Conservation (phyloP, 92 coral and sea anemone species). For the Scolanthus callimorphus region DNA sequence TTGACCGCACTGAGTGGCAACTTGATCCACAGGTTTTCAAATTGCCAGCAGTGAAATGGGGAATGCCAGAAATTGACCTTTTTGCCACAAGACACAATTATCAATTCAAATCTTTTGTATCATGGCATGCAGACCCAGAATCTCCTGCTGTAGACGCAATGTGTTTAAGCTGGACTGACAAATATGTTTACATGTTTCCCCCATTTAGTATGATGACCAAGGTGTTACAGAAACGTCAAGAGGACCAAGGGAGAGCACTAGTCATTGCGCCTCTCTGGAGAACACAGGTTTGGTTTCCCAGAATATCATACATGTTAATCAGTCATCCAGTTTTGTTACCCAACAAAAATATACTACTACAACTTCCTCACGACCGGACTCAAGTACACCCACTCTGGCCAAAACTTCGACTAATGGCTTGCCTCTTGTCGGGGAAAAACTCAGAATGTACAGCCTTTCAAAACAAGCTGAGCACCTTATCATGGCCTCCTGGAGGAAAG, state of each 20-base stretch:
- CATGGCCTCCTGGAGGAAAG: slow-evolving; percentile 22
- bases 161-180: slow-evolving; percentile 5
- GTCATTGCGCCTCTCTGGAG: slow-evolving; percentile 19
- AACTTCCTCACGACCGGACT: slow-evolving; percentile 33
- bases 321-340: slow-evolving; percentile 32
- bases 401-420: slow-evolving; percentile 27
- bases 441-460: slow-evolving; percentile 24
- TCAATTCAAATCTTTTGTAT: slow-evolving; percentile 14
- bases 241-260: slow-evolving; percentile 9
- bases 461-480: slow-evolving; percentile 11
- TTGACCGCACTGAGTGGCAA: slow-evolving; percentile 27
- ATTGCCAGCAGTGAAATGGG: background rate
- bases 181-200: slow-evolving; percentile 18
- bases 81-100: slow-evolving; percentile 24
- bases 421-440: slow-evolving; percentile 16
- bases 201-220: slow-evolving; percentile 21
- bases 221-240: slow-evolving; percentile 7
- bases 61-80: slow-evolving; percentile 21
- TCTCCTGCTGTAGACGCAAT: slow-evolving; percentile 10
- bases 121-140: slow-evolving; percentile 28
- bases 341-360: slow-evolving; percentile 12
- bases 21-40: slow-evolving; percentile 11
- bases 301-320: slow-evolving; percentile 18
- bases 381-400: slow-evolving; percentile 23
- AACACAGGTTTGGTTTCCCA: slow-evolving; percentile 20